A percentile compares a stretch with the other conserved stretches of the same genome.
Evolutionary conservation across 2,113 vertebrate genomes (phyloP).

Genomic region (Megaceryle maxima): DNA sequence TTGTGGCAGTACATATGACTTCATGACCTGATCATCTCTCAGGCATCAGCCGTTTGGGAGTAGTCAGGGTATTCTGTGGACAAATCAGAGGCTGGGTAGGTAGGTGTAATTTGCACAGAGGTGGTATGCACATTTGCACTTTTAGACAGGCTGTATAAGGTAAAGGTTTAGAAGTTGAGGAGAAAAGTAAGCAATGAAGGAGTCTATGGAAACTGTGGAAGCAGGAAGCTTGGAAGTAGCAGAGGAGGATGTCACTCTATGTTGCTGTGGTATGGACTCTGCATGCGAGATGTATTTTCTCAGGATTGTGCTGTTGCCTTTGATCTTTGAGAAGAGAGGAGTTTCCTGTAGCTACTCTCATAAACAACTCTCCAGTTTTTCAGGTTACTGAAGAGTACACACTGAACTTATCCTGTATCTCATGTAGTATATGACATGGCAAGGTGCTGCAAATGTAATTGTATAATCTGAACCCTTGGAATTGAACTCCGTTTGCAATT

Average conservation of each 20-base stretch:
- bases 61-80: neutral
- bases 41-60: neutral
- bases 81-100: neutral
- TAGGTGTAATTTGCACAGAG: neutral
- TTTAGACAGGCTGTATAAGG: neutral
- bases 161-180: neutral
- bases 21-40: accelerated
- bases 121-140: too few relatives aligned
- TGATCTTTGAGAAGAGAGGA: neutral
- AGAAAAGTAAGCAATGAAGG: neutral
- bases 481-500: neutral
- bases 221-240: neutral
- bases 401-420: neutral
- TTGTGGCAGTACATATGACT: neutral
- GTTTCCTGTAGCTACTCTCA: neutral
- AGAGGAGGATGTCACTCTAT: accelerated
- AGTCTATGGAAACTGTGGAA: neutral
- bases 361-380: neutral
- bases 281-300: neutral
- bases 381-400: neutral
- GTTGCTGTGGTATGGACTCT: neutral
- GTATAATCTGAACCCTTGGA: neutral
- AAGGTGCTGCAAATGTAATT: neutral
- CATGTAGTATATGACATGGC: neutral
- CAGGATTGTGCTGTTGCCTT: accelerated